These are phyloP conservation scores for Crepidodera aurea DNA, from an alignment of 2,888 invertebrate species.

Conservation along the genomic window DNA sequence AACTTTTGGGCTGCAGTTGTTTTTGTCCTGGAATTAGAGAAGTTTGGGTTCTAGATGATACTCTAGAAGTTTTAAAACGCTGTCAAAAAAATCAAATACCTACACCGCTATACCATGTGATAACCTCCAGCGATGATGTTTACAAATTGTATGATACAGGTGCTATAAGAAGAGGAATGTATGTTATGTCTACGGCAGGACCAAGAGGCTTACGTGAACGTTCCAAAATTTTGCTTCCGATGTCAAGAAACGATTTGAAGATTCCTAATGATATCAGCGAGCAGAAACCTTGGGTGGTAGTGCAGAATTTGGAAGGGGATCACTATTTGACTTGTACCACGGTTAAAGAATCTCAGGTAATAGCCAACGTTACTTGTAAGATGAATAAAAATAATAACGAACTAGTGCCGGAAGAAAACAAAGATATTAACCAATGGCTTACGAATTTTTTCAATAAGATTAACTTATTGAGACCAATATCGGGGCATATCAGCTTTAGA, in stretches of 20 bases:
- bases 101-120: constrained; percentile 73
- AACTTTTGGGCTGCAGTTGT: constrained; percentile 80
- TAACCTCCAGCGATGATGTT: constrained; percentile 75
- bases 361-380: constrained; percentile 82
- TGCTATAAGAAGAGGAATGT: constrained; percentile 66
- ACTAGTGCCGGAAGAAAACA: constrained; percentile 72
- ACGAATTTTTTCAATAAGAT: constrained; percentile 74
- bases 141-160: constrained; percentile 73
- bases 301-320: constrained; percentile 78
- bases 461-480: constrained; percentile 71
- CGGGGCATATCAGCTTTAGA: constrained; percentile 81
- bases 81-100: constrained; percentile 73
- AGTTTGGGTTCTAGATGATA: constrained; percentile 80
- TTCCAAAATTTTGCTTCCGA: constrained; percentile 74
- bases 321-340: constrained; percentile 85
- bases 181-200: constrained; percentile 79
- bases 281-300: constrained; percentile 79
- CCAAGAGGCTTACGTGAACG: constrained; percentile 78
- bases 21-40: constrained; percentile 81
- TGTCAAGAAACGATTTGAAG: constrained; percentile 70
- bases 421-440: constrained; percentile 77
- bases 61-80: constrained; percentile 74
- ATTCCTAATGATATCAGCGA: constrained; percentile 77
- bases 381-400: constrained; percentile 73
- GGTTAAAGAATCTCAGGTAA: constrained; percentile 77